These are phyloP conservation scores for Pseudorhombus dupliciocellatus DNA, from an alignment of 2,113 vertebrate genomes.

Conservation along the genomic window DNA sequence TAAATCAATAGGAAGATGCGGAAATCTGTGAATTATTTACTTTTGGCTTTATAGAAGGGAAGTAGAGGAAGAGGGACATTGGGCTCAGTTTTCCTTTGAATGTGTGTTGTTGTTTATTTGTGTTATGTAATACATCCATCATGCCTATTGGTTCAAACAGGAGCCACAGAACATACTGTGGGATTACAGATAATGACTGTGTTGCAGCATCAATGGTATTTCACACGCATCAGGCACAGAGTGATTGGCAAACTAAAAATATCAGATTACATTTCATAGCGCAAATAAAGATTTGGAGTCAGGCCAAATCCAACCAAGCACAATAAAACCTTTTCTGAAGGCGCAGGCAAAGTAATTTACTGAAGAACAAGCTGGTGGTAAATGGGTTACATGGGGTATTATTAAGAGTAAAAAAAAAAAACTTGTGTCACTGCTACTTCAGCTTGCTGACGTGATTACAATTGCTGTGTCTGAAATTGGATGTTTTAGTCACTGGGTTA, in stretches of 20 bases:
- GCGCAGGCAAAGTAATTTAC: too few species aligned
- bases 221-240: neutral
- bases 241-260: neutral
- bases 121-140: neutral
- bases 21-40: neutral
- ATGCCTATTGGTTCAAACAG: constrained; percentile 6
- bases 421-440: too few species aligned
- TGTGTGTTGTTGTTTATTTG: neutral
- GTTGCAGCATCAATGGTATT: constrained; percentile 1
- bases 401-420: too few species aligned
- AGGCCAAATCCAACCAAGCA: neutral
- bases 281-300: neutral
- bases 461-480: too few species aligned
- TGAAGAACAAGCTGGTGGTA: too few species aligned
- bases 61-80: neutral
- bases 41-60: neutral
- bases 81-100: neutral
- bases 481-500: too few species aligned
- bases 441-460: too few species aligned
- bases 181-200: neutral
- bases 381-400: too few species aligned
- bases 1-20: neutral
- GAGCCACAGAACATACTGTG: neutral
- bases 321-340: neutral
- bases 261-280: neutral